Conservation (phyloP, 2,797 vertebrate species). For the Orientallactaga sibirica region DNA sequence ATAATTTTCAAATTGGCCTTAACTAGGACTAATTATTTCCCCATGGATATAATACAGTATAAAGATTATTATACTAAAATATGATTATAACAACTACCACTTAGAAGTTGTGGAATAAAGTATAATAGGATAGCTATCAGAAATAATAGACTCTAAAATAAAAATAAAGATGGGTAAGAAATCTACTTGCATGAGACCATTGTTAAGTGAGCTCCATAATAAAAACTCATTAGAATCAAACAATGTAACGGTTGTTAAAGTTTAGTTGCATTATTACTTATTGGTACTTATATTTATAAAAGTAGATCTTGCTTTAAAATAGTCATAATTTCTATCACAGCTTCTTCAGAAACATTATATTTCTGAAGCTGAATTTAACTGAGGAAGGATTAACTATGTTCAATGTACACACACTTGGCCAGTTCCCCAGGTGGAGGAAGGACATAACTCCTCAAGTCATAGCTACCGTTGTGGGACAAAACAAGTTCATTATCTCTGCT, state of each 20-base stretch:
- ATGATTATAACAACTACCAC: constrained; percentile 9
- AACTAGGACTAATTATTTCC: constrained; percentile 13
- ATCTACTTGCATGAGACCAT: constrained; percentile 44
- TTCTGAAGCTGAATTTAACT: constrained; percentile 17
- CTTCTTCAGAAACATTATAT: neutral
- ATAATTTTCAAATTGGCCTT: constrained; percentile 48
- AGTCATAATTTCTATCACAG: neutral
- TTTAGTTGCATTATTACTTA: constrained; percentile 49
- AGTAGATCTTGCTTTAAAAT: constrained; percentile 50
- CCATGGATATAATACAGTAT: neutral
- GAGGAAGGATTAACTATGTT: constrained; percentile 16
- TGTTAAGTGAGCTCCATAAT: constrained; percentile 38
- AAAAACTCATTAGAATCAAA: constrained; percentile 52
- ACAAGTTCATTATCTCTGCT: neutral
- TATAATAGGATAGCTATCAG: constrained; percentile 42
- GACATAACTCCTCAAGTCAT: neutral
- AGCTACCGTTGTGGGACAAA: neutral
- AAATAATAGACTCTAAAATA: constrained; percentile 43
- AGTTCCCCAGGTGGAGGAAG: constrained; percentile 26
- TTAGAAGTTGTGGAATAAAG: constrained; percentile 51
- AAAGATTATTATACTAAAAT: constrained; percentile 49
- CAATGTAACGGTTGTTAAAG: constrained; percentile 26
- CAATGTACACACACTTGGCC: neutral
- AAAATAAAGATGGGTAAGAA: constrained; percentile 59
- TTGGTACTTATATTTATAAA: constrained; percentile 46